These are phyloP conservation scores for Acheta domesticus DNA, from an alignment of 2,888 invertebrate species.

Conservation along the genomic window DNA sequence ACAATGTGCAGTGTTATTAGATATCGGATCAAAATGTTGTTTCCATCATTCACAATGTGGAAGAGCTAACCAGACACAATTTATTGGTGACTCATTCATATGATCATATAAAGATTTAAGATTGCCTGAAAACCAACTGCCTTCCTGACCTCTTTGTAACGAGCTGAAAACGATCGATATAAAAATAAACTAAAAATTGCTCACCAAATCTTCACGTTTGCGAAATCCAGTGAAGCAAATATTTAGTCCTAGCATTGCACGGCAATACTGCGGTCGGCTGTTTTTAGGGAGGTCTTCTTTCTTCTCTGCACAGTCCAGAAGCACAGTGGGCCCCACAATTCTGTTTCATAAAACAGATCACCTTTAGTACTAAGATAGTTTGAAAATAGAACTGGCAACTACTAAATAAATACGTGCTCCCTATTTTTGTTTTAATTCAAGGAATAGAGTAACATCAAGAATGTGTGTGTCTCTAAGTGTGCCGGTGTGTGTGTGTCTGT, in stretches of 20 bases:
- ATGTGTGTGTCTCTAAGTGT: too few relatives aligned
- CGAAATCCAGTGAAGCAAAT: conserved; percentile 91
- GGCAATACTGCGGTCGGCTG: conserved; percentile 80
- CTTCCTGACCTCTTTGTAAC: too few relatives aligned
- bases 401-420: background rate
- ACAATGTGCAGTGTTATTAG: too few relatives aligned
- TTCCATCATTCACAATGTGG: too few relatives aligned
- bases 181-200: conserved; percentile 42
- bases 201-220: conserved; percentile 84
- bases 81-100: too few relatives aligned
- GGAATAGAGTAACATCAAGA: too few relatives aligned
- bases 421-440: too few relatives aligned
- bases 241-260: conserved; percentile 82
- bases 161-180: background rate
- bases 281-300: conserved; percentile 68
- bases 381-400: background rate
- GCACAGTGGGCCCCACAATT: conserved; percentile 77
- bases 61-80: too few relatives aligned
- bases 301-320: conserved; percentile 69
- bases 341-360: conserved; percentile 46
- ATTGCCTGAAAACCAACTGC: too few relatives aligned
- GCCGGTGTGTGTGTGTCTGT: too few relatives aligned
- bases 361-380: background rate
- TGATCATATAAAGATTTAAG: too few relatives aligned
- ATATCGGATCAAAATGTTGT: too few relatives aligned